Evolutionary conservation across 2,888 invertebrate species (phyloP).

Genomic region (Cryptus armator): DNA sequence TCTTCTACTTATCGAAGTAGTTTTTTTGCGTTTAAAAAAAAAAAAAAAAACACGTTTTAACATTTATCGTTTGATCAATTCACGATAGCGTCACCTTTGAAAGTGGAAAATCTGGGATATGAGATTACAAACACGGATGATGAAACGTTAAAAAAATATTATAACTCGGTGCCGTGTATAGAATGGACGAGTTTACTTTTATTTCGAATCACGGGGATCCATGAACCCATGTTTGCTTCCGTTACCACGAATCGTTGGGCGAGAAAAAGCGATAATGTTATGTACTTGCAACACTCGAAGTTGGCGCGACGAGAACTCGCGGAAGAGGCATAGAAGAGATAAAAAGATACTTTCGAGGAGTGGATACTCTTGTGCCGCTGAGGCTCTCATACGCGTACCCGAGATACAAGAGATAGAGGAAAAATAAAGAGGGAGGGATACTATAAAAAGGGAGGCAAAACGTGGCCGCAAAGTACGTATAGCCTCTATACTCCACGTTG

Average conservation of each 20-base stretch:
- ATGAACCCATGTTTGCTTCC: slow-evolving; percentile 10
- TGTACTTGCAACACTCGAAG: slow-evolving; percentile 54
- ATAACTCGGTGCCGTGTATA: neutral
- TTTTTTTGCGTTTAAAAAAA: neutral
- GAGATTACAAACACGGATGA: neutral
- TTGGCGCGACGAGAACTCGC: slow-evolving; percentile 35
- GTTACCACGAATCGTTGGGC: slow-evolving; percentile 17
- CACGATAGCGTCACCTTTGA: too few relatives aligned
- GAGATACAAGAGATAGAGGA: slow-evolving; percentile 23
- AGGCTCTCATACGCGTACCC: slow-evolving; percentile 24
- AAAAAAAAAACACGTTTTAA: neutral
- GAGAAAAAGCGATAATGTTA: slow-evolving; percentile 40
- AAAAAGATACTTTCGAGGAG: slow-evolving; percentile 42
- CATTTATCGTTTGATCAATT: neutral
- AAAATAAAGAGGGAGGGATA: slow-evolving; percentile 34
- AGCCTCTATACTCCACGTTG: slow-evolving; percentile 43
- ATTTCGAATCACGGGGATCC: neutral
- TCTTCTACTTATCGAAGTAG: neutral
- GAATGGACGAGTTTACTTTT: neutral
- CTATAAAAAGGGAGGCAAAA: slow-evolving; percentile 41
- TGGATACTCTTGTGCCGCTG: slow-evolving; percentile 15
- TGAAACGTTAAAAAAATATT: neutral
- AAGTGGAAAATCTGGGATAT: too few relatives aligned
- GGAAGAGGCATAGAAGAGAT: slow-evolving; percentile 39
- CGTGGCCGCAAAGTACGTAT: slow-evolving; percentile 37